These are phyloP conservation scores for Vultur gryphus DNA, from an alignment of 2,797 vertebrate genomes.

Conservation along the genomic window DNA sequence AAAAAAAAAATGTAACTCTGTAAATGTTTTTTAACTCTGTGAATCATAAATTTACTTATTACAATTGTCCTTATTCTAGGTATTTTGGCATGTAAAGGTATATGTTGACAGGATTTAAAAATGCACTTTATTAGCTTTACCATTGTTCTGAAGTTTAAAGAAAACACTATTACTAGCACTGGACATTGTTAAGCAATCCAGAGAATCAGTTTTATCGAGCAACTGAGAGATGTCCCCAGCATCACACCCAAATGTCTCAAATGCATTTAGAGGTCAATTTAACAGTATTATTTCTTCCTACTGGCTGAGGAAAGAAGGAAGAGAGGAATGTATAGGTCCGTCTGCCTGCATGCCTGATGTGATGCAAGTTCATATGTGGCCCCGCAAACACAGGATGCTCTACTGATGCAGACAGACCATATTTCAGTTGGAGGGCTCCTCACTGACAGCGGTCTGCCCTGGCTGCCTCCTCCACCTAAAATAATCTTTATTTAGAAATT, in stretches of 20 bases:
- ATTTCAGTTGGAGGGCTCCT: background rate
- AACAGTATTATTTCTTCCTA: background rate
- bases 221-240: background rate
- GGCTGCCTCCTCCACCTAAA: background rate
- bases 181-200: background rate
- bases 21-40: background rate
- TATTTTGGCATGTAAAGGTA: background rate
- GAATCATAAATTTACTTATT: background rate
- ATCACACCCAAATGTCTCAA: background rate
- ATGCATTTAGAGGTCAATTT: background rate
- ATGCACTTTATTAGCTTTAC: background rate
- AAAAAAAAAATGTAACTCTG: background rate
- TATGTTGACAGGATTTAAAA: background rate
- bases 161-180: background rate
- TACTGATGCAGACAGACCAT: background rate
- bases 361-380: background rate
- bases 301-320: background rate
- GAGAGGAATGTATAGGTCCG: accelerated
- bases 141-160: background rate
- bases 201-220: background rate
- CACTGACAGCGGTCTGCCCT: background rate
- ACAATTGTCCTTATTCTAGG: background rate
- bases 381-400: background rate
- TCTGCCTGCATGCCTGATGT: background rate
- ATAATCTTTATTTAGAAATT: background rate